These are phyloP conservation scores for Ectemnius continuus DNA, from an alignment of 2,888 invertebrate species.

Conservation along the genomic window DNA sequence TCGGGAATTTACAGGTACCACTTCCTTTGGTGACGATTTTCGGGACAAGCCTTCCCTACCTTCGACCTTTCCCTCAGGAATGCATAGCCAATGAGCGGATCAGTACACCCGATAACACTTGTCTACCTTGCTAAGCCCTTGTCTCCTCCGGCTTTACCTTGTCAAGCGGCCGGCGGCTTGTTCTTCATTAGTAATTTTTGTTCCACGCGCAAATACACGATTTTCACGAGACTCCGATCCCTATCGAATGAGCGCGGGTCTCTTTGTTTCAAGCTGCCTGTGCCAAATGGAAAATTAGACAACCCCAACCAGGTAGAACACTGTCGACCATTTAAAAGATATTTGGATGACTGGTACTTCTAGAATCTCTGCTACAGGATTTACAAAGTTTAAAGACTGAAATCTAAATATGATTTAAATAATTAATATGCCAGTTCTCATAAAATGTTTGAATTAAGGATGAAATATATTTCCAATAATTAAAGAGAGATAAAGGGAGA, in stretches of 20 bases:
- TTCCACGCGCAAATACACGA: conserved; percentile 13
- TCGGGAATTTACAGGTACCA: conserved; percentile 57
- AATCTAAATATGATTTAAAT: too few relatives aligned
- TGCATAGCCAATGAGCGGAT: conserved; percentile 62
- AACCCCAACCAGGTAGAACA: not conserved
- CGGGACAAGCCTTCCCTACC: conserved; percentile 16
- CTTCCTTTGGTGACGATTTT: conserved; percentile 41
- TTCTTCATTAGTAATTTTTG: conserved; percentile 42
- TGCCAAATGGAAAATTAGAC: not conserved
- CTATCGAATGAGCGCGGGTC: not conserved
- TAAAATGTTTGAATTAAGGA: too few relatives aligned
- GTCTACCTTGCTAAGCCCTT: conserved; percentile 16
- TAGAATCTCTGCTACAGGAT: too few relatives aligned
- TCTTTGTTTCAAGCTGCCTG: conserved; percentile 2
- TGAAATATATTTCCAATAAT: too few relatives aligned
- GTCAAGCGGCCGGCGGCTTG: not conserved
- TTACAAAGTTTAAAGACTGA: too few relatives aligned
- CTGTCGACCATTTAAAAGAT: too few relatives aligned
- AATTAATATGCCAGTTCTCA: too few relatives aligned
- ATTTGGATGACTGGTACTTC: too few relatives aligned
- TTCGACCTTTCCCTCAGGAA: conserved; percentile 33
- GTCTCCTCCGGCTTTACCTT: conserved; percentile 25
- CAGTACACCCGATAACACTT: conserved; percentile 33
- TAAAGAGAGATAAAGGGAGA: not conserved
- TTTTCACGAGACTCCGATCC: conserved; percentile 8